Evolutionary conservation across 1,140 invertebrate species (phyloP), one percentile per base, ranked within the genome.

Genomic region (Eciton burchellii): DNA sequence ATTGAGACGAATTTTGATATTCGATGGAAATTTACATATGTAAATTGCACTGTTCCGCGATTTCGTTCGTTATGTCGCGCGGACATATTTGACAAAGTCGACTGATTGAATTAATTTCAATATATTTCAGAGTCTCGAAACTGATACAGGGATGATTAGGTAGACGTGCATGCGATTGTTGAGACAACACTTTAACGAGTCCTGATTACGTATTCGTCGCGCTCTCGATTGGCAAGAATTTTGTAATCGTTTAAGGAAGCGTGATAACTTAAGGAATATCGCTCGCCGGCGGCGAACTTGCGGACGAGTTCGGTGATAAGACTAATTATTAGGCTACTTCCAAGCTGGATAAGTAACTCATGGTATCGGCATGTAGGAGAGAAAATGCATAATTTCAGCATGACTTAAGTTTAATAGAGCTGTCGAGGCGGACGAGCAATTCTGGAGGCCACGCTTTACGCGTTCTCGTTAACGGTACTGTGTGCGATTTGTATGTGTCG

Each of bases 361-460:
- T 68, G 56, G 19, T 45, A 16, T 11, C 8, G 19, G 68, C 68
- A 52, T 14, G 24, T 24, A 56, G 3, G 16, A 19, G 8, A 35
- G 24, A 56, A 2, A 35, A 12, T 26, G 56, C 4, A 12, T 79
- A 70, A 79, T 79, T 68, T 77, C 35, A 54, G 29, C 5, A 35
- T 35, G 62, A 29, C 24, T 79, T 68, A 68, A 70, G 49, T 79
- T 66, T 79, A 68, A 70, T 21, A 79, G 63, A 79, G 21, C 21
- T 11, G 5, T 54, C 9, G 9, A 77, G 47, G 8, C 11, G 56
- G 35, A 66, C 19, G 49, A 56, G 43, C 54, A 66, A 77, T 35
- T 6, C 6, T 35, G 35, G 35, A 8, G n/a, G 16, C 16, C 12
- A 26, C 16, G 56, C 35, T 79, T 82, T 81, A 41, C 49, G 43